Evolutionary conservation across 2,888 invertebrate species (phyloP).

Genomic region (Azorinus chamasolen): DNA sequence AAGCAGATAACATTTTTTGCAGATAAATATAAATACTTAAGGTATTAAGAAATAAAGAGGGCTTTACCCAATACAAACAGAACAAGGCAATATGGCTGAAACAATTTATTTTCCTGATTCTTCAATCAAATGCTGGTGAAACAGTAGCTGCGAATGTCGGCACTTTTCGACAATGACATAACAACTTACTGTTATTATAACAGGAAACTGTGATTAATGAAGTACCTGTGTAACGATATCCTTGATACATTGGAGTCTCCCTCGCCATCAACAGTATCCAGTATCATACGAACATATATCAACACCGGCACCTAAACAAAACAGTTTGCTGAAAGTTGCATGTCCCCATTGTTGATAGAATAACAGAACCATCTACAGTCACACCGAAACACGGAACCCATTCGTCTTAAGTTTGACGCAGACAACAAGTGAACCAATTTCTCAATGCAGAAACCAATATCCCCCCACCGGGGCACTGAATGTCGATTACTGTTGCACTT

Average conservation of each 20-base stretch:
- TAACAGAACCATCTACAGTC: background rate
- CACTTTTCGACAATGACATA: background rate
- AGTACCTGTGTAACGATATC: slow-evolving; percentile 21
- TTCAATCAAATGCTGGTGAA: too few relatives aligned
- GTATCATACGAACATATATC: slow-evolving; percentile 9
- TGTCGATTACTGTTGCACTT: too few relatives aligned
- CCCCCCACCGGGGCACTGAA: background rate
- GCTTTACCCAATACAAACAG: too few relatives aligned
- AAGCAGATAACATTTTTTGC: too few relatives aligned
- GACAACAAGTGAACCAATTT: slow-evolving; percentile 41
- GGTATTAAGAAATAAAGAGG: too few relatives aligned
- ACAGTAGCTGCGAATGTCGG: too few relatives aligned
- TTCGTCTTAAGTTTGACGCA: slow-evolving; percentile 9
- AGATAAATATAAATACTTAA: too few relatives aligned
- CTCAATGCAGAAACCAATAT: slow-evolving; percentile 48
- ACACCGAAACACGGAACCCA: background rate
- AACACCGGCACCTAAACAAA: background rate
- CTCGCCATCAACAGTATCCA: slow-evolving; percentile 30
- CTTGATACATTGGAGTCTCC: slow-evolving; percentile 8
- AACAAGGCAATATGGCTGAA: too few relatives aligned
- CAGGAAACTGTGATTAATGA: slow-evolving; percentile 54
- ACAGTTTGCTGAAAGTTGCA: background rate
- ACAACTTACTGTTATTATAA: slow-evolving; percentile 37
- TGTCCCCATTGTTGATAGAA: too few relatives aligned
- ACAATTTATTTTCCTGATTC: too few relatives aligned